Percentiles rank a stretch among this genome's conserved stretches.
These are phyloP conservation scores for Condylura cristata DNA, from an alignment of 2,113 vertebrate species.

Conservation along the genomic window DNA sequence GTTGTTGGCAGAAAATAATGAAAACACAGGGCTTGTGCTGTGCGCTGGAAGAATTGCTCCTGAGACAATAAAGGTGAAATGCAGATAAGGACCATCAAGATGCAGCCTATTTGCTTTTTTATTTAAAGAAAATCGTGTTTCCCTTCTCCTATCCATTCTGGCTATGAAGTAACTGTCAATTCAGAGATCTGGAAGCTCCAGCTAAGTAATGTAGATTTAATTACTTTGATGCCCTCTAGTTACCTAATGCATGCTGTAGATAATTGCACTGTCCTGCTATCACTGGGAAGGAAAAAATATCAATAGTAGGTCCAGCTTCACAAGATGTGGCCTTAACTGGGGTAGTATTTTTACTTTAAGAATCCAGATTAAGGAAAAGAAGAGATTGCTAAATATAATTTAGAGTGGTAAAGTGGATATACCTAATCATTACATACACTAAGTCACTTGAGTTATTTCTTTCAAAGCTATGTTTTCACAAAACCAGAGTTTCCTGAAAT, in stretches of 20 bases:
- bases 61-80: conserved; percentile 37
- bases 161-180: conserved; percentile 51
- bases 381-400: neutral
- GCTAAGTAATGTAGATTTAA: conserved; percentile 64
- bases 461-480: conserved; percentile 9
- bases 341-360: conserved; percentile 33
- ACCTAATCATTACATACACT: neutral
- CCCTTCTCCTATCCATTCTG: conserved; percentile 17
- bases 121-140: conserved; percentile 66
- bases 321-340: neutral
- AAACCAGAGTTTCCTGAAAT: neutral
- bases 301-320: conserved; percentile 22
- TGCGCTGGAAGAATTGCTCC: neutral
- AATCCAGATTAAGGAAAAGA: neutral
- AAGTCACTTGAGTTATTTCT: neutral
- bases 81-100: conserved; percentile 32
- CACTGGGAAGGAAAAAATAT: neutral
- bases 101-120: conserved; percentile 6
- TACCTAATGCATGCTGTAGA: neutral
- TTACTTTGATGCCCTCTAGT: conserved; percentile 50
- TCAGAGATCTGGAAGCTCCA: neutral
- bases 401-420: neutral
- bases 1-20: conserved; percentile 64
- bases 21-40: conserved; percentile 45
- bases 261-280: conserved; percentile 39